Evolutionary conservation across 2,797 vertebrate genomes (phyloP).

Genomic region (Taenioides sp.): DNA sequence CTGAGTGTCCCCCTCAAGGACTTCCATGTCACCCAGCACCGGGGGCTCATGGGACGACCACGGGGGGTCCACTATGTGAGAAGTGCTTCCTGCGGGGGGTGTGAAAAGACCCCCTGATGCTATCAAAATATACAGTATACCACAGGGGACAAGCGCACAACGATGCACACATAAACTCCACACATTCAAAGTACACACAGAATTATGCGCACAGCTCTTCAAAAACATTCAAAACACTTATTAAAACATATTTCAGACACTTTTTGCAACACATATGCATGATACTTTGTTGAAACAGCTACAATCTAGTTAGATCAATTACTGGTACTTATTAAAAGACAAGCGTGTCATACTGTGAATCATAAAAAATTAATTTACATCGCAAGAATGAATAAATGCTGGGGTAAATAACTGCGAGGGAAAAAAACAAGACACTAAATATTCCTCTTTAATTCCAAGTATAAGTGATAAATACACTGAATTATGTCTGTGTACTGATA

Average conservation of each 20-base stretch:
- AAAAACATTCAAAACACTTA: conserved; percentile 4
- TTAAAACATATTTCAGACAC: conserved; percentile 7
- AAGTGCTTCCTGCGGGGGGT: conserved; percentile 72
- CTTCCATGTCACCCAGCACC: conserved; percentile 66
- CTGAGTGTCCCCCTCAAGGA: conserved; percentile 44
- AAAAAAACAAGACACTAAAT: conserved; percentile 10
- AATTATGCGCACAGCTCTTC: conserved; percentile 24
- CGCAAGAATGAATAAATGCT: conserved; percentile 19
- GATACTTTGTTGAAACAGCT: conserved; percentile 4
- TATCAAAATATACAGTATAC: conserved; percentile 64
- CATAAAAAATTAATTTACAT: conserved; percentile 11
- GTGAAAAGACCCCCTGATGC: conserved; percentile 71
- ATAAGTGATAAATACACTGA: conserved; percentile 21
- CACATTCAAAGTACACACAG: conserved; percentile 11
- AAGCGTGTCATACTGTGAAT: conserved; percentile 15
- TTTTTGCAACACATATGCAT: conserved; percentile 1
- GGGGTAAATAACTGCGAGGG: conserved; percentile 25
- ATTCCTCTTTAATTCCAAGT: conserved; percentile 17
- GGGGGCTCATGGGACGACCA: conserved; percentile 51
- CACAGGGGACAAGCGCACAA: conserved; percentile 46
- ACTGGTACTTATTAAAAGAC: conserved; percentile 17
- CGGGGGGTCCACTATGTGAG: conserved; percentile 67
- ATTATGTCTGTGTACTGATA: conserved; percentile 10
- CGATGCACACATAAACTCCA: conserved; percentile 16
- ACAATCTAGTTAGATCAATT: conserved; percentile 22